These are phyloP conservation scores for Choloepus didactylus DNA, from an alignment of 2,797 vertebrate species.

Conservation along the genomic window DNA sequence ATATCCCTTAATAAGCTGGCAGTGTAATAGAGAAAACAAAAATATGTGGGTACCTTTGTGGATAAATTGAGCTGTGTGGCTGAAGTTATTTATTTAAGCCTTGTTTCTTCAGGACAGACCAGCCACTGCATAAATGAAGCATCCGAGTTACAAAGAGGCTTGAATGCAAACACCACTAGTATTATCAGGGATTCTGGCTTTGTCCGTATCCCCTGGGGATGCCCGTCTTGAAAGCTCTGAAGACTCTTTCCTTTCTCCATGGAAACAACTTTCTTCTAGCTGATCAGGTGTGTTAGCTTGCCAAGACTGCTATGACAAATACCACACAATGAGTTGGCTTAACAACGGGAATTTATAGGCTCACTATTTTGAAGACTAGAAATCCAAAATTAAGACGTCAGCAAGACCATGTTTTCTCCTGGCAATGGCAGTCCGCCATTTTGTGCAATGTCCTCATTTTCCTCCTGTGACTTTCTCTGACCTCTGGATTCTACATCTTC, in stretches of 20 bases:
- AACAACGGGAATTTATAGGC: too few relatives aligned
- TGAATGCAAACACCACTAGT: not conserved
- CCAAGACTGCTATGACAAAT: too few relatives aligned
- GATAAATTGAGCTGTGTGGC: not conserved
- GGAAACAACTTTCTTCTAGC: not conserved
- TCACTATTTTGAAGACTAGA: too few relatives aligned
- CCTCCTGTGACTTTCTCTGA: too few relatives aligned
- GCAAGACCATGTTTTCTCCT: too few relatives aligned
- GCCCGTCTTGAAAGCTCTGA: not conserved
- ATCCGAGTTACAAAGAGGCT: not conserved
- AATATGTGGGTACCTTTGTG: not conserved
- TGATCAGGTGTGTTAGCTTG: not conserved
- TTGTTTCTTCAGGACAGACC: not conserved
- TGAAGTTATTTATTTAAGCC: not conserved
- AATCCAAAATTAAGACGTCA: too few relatives aligned
- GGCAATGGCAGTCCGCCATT: too few relatives aligned
- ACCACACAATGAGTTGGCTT: too few relatives aligned
- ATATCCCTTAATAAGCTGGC: constrained; percentile 18
- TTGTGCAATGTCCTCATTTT: too few relatives aligned
- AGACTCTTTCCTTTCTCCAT: not conserved
- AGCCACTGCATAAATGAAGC: not conserved
- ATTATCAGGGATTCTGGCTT: not conserved
- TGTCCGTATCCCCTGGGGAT: not conserved
- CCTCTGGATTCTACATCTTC: too few relatives aligned
- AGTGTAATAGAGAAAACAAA: not conserved